Evolutionary conservation across 2,888 invertebrate genomes (phyloP).

Genomic region (Apamea sordens): DNA sequence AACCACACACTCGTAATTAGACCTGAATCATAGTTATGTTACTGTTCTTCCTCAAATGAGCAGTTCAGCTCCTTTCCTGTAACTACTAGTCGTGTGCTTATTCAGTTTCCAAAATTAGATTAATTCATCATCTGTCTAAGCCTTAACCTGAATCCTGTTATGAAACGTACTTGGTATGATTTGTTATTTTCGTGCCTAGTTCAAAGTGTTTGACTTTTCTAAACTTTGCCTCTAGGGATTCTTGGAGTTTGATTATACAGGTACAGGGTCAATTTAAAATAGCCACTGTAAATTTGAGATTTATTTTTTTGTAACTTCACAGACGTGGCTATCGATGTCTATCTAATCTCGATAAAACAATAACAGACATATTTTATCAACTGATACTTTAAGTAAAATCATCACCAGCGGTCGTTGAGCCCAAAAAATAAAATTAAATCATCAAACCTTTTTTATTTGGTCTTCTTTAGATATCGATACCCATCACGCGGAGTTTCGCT

Average conservation of each 20-base stretch:
- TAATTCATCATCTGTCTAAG: constrained; percentile 1
- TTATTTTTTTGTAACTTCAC: not conserved
- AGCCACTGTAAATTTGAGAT: not conserved
- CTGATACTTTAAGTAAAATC: not conserved
- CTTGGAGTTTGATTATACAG: not conserved
- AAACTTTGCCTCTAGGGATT: not conserved
- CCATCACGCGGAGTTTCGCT: not conserved
- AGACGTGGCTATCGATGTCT: not conserved
- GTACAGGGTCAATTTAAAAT: not conserved
- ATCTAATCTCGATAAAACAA: not conserved
- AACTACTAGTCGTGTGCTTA: constrained; percentile 4
- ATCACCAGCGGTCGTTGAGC: too few species aligned
- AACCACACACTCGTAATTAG: constrained; percentile 24
- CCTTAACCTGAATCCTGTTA: not conserved
- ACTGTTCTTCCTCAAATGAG: constrained; percentile 5
- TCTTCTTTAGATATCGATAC: not conserved
- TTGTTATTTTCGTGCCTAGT: not conserved
- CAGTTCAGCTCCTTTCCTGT: constrained; percentile 3
- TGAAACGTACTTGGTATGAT: not conserved
- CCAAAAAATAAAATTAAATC: too few species aligned
- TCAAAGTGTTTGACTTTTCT: not conserved
- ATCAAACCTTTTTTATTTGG: too few species aligned
- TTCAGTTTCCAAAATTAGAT: constrained; percentile 40
- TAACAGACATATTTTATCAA: not conserved
- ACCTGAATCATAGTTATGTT: constrained; percentile 27